phyloP scores from a whole-genome alignment of 2,113 vertebrate species.

The Nyctibius bracteatus region DNA sequence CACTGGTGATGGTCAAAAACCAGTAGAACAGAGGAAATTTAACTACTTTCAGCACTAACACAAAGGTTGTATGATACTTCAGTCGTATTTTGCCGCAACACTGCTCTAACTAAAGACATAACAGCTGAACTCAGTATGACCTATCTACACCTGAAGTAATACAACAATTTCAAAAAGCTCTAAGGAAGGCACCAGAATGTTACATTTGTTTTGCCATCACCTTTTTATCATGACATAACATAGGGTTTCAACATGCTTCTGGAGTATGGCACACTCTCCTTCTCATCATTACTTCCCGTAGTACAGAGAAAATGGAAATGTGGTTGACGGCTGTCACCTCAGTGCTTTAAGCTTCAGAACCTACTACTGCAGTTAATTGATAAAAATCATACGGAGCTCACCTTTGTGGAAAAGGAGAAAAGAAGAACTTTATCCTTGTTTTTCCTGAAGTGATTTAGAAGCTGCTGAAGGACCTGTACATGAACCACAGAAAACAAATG shows the following conservation, averaged over 20 bases:
- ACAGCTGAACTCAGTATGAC: not conserved
- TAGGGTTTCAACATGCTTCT: not conserved
- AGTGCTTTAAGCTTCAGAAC: not conserved
- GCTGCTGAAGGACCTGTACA: slow-evolving; percentile 88
- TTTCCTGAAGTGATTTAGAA: slow-evolving; percentile 85
- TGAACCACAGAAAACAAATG: slow-evolving; percentile 1
- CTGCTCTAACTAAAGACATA: not conserved
- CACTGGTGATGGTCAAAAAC: not conserved
- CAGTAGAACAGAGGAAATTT: not conserved
- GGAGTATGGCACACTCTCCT: not conserved
- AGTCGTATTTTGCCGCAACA: not conserved
- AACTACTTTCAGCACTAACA: not conserved
- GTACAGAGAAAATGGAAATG: not conserved
- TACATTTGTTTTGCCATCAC: not conserved
- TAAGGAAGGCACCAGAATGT: not conserved
- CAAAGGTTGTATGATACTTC: not conserved
- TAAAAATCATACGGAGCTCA: slow-evolving; percentile 55
- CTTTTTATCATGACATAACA: not conserved
- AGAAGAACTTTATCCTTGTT: slow-evolving; percentile 91
- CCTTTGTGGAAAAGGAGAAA: slow-evolving; percentile 96
- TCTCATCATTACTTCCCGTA: not conserved
- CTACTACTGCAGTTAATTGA: not conserved
- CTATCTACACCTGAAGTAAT: not conserved
- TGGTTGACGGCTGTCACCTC: not conserved
- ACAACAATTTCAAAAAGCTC: not conserved